Base-by-base conservation (phyloP, 2,113 vertebrate species). In the Epinephelus cyanopodus region DNA sequence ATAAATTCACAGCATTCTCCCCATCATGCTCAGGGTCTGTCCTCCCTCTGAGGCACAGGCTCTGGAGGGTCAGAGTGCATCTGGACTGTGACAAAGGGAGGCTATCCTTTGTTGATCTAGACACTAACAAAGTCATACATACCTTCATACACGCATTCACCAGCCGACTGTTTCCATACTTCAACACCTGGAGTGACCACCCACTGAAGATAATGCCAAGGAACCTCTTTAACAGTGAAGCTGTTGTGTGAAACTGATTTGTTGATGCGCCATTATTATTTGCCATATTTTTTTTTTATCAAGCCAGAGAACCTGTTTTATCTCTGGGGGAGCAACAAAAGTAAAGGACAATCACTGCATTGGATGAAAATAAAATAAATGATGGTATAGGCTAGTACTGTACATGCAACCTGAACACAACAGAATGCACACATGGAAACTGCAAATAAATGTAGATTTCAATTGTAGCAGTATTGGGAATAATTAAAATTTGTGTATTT, bases 61-160 rank as follows among this genome's bases (percentile, higher is more conserved):
- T 56, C 8, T 18, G 5, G 39, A 57, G 33, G 42, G 68, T 83
- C 74, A 60, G 60, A 45, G 61, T 83, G 27, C 21, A 65, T 13
- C 66, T 83, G 60, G 74, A 83, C 74, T 72, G 17, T 2, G 11
- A n/a, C 27, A n/a, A 4, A 14, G 74, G 67, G 18, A 53, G 18
- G 39, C 42, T 77, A 11, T n/a, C 52, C 17, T 60, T 77, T 29
- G 27, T 4, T 0, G 29, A 83, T 65, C 21, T 6, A 27, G 60
- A 50, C 0, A 52, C 58, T 0, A 11, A 29, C 50, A 6, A 27
- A 10, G 0, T 5, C 29, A 25, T 83, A 42, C 68, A 78, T 0
- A 23, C 19, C 12, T 82, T 76, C 56, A 65, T 5, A 1, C 63
- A 75, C 53, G 29, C 29, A 6, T 83, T 84, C 53, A 72, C 56